Percentiles rank a stretch among this genome's conserved stretches.
Evolutionary conservation across 2,888 invertebrate species (phyloP).

Genomic region (Elmis aenea): DNA sequence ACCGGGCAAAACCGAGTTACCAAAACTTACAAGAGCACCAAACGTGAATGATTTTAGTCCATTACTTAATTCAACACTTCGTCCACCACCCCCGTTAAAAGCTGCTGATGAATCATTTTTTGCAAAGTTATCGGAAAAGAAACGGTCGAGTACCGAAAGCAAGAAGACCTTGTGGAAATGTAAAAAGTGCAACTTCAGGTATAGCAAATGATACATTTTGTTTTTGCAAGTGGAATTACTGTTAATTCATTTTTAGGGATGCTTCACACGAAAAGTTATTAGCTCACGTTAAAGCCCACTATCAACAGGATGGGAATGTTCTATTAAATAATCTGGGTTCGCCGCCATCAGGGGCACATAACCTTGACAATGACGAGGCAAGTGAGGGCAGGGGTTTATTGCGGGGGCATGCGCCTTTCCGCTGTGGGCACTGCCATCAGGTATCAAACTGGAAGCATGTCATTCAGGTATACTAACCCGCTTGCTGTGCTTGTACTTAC

Average conservation of each 20-base stretch:
- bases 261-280: conserved; percentile 60
- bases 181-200: conserved; percentile 85
- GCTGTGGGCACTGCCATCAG: conserved; percentile 78
- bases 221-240: neutral
- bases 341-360: conserved; percentile 7
- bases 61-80: conserved; percentile 31
- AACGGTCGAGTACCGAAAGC: conserved; percentile 50
- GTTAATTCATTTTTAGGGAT: conserved; percentile 47
- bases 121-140: conserved; percentile 42
- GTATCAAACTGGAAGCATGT: conserved; percentile 82
- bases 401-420: conserved; percentile 54
- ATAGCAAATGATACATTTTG: conserved; percentile 35
- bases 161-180: conserved; percentile 84
- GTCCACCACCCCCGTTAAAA: conserved; percentile 55
- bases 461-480: conserved; percentile 66
- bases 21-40: conserved; percentile 31
- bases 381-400: conserved; percentile 48
- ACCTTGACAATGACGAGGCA: conserved; percentile 47
- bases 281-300: conserved; percentile 63
- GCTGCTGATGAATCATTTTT: conserved; percentile 53
- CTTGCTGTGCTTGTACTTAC: conserved; percentile 39
- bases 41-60: conserved; percentile 34
- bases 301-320: conserved; percentile 40
- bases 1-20: conserved; percentile 31
- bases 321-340: conserved; percentile 1